Evolutionary conservation across 2,113 vertebrate species (phyloP), one percentile per base, ranked within the genome.

Genomic region (Eonycteris spelaea): DNA sequence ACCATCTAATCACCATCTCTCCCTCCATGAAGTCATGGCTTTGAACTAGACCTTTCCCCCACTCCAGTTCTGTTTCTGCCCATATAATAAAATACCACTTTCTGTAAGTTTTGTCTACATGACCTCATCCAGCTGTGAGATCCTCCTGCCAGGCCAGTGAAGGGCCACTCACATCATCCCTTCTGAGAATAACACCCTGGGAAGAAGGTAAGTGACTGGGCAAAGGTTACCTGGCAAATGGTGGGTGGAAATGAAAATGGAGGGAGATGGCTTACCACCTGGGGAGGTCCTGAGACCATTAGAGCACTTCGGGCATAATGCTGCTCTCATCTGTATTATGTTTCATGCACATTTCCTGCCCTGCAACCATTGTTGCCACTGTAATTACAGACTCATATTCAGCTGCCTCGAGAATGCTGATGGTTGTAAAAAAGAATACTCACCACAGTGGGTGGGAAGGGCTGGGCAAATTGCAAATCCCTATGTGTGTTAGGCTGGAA

Each of bases 321-420:
- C 63, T 53, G 35, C 95, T 94, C 75, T 87, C 78, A 90, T 70
- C n/a, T 87, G 74, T 79, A 65, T 79, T 86, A 68, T 90, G 57
- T 70, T 94, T 92, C 91, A 75, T 79, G 93, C 79, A 65, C 38
- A 79, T 92, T 97, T 90, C 75, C 91, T 96, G 85, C 73, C 73
- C 91, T 43, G 61, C 11, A n/a, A 91, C 88, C 85, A 90, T 74
- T 79, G 91, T 74, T 95, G 61, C 79, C 78, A 43, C 79, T 95
- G 74, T 96, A 95, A 97, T 94, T 94, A 97, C 79, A 96, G 74
- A 88, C 71, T 92, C 78, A 89, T 73, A 90, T 75, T 94, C 87
- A 90, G 77, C 83, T 82, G 53, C 84, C n/a, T 95, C 30, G 61
- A 89, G 73, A 96, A 95, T 78, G 59, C 93, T 95, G 63, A 89